Evolutionary conservation across 2,113 vertebrate genomes (phyloP).

Genomic region (Grammomys dolichurus): DNA sequence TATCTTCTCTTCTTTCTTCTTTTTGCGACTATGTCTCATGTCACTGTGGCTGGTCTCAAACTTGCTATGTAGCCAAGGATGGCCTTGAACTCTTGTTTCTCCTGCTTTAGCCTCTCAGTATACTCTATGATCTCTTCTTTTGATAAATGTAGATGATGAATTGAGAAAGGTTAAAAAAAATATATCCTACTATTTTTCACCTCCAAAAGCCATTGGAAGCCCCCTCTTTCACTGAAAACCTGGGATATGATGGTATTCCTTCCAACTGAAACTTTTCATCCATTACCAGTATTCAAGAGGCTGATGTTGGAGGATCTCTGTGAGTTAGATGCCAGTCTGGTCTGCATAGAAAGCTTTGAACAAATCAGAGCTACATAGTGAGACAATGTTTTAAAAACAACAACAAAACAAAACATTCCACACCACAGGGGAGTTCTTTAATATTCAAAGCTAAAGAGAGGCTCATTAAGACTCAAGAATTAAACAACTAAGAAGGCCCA

Average conservation of each 20-base stretch:
- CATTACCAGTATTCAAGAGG: background rate
- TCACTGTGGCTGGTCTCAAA: no score
- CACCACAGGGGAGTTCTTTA: background rate
- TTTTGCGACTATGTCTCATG: background rate
- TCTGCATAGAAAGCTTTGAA: background rate
- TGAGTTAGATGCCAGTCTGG: background rate
- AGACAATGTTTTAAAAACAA: background rate
- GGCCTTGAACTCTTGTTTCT: background rate
- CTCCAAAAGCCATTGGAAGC: conserved; percentile 32
- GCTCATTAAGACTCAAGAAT: background rate
- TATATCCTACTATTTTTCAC: conserved; percentile 8
- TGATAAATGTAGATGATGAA: background rate
- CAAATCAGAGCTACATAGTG: background rate
- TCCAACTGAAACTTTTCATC: background rate
- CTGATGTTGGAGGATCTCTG: background rate
- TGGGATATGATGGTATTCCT: background rate
- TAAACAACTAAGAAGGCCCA: background rate
- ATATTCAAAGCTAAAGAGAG: background rate
- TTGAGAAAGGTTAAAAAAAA: conserved; percentile 4
- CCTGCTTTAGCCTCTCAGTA: background rate
- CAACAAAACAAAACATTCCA: background rate
- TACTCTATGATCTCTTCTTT: background rate
- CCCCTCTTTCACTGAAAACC: background rate
- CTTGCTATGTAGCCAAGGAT: background rate
- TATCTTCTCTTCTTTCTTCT: background rate